These are phyloP conservation scores for Drosophila affinis DNA, from an alignment of 2,888 invertebrate species.

Conservation along the genomic window DNA sequence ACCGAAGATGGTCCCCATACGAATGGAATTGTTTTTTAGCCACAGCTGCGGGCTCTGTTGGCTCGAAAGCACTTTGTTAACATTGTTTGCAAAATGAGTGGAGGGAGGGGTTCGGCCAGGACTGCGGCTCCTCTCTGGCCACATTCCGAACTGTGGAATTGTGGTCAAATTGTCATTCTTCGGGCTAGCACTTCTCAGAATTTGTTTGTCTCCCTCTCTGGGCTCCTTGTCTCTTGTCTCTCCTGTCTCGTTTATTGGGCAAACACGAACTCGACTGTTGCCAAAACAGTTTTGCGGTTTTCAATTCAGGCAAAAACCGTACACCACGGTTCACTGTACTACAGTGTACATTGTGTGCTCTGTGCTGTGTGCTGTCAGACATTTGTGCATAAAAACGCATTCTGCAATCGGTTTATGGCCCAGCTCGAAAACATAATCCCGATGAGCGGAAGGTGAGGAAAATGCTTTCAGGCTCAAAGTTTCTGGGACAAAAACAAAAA, in stretches of 20 bases:
- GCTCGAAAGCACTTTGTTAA: constrained; percentile 47
- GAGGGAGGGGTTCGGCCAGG: background rate
- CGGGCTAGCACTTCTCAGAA: background rate
- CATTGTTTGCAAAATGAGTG: background rate
- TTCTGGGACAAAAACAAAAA: constrained; percentile 13
- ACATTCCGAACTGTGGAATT: constrained; percentile 59
- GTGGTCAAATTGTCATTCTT: constrained; percentile 57
- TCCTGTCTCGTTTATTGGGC: constrained; percentile 34
- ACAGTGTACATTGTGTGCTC: background rate
- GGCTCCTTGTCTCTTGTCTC: constrained; percentile 1
- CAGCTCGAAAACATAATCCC: constrained; percentile 2
- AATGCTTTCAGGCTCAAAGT: constrained; percentile 48
- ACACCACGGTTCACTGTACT: no score
- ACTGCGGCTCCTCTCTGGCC: constrained; percentile 35
- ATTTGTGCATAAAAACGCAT: constrained; percentile 31
- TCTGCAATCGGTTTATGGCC: constrained; percentile 64
- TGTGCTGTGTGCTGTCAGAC: background rate
- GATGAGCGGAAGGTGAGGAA: constrained; percentile 54
- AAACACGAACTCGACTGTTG: constrained; percentile 47
- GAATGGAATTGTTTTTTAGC: constrained; percentile 31
- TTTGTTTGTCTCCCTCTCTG: constrained; percentile 24
- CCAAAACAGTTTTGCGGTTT: constrained; percentile 72
- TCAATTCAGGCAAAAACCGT: constrained; percentile 41
- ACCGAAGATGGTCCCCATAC: background rate
- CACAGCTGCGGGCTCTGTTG: background rate